A percentile compares a stretch with the other conserved stretches of the same genome.
phyloP scores from a whole-genome alignment of 2,888 invertebrate species.

The Ametastegia equiseti region DNA sequence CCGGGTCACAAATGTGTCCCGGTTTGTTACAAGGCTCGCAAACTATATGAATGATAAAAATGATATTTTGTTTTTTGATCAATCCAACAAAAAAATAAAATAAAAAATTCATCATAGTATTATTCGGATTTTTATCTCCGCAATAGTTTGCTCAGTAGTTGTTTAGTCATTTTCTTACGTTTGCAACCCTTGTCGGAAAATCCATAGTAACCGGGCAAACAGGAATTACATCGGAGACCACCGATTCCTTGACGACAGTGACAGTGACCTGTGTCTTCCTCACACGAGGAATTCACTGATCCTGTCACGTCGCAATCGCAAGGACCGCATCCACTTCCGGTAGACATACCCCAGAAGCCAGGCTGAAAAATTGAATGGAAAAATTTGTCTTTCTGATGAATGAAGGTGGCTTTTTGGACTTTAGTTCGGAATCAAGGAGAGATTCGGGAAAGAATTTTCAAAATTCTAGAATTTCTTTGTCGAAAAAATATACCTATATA shows the following conservation, averaged over 20 bases:
- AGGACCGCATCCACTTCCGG: slow-evolving; percentile 86
- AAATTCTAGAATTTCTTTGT: too few relatives aligned
- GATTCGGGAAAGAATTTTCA: too few relatives aligned
- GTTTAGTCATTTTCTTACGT: slow-evolving; percentile 78
- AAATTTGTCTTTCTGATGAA: too few relatives aligned
- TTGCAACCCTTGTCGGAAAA: slow-evolving; percentile 88
- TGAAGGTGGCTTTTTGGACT: too few relatives aligned
- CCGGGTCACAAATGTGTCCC: slow-evolving; percentile 93
- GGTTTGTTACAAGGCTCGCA: slow-evolving; percentile 88
- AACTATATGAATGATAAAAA: slow-evolving; percentile 76
- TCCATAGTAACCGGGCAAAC: slow-evolving; percentile 87
- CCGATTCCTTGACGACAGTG: slow-evolving; percentile 87
- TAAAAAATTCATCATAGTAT: background rate
- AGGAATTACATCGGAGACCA: slow-evolving; percentile 85
- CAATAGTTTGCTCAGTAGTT: too few relatives aligned
- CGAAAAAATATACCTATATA: too few relatives aligned
- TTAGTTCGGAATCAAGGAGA: too few relatives aligned
- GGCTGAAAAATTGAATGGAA: too few relatives aligned
- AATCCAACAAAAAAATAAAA: too few relatives aligned
- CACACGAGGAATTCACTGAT: slow-evolving; percentile 83
- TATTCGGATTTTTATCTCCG: background rate
- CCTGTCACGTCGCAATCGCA: slow-evolving; percentile 90
- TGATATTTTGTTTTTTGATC: background rate
- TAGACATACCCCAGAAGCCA: slow-evolving; percentile 87
- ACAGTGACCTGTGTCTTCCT: slow-evolving; percentile 87